These are phyloP conservation scores for Papilio xuthus DNA, from an alignment of 1,140 invertebrate genomes.

Conservation along the genomic window DNA sequence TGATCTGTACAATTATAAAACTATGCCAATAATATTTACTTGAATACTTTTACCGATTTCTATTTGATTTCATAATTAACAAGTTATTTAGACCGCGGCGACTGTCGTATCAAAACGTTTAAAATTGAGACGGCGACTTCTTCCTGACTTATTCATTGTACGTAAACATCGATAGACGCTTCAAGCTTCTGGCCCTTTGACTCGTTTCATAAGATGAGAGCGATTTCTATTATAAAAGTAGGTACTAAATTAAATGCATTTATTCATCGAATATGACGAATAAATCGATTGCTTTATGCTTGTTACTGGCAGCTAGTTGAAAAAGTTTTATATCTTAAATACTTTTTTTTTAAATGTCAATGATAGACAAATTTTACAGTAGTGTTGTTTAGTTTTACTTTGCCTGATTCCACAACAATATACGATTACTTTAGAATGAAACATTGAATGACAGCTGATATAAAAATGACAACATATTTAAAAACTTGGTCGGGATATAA, in stretches of 20 bases:
- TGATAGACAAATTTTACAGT: too few relatives aligned
- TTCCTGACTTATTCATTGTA: conserved; percentile 53
- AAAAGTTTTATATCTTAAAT: too few relatives aligned
- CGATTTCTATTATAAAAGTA: not conserved
- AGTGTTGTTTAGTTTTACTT: too few relatives aligned
- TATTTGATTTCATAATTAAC: conserved; percentile 26
- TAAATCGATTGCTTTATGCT: too few relatives aligned
- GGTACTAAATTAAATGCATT: not conserved
- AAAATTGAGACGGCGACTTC: conserved; percentile 45
- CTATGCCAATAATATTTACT: conserved; percentile 14
- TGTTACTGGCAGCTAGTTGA: too few relatives aligned
- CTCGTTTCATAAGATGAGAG: conserved; percentile 40
- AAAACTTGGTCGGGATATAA: too few relatives aligned
- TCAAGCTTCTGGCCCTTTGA: conserved; percentile 46
- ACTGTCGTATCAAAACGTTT: conserved; percentile 42
- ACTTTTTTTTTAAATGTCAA: too few relatives aligned
- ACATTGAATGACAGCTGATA: too few relatives aligned
- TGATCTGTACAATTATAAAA: conserved; percentile 19
- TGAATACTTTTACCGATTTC: not conserved
- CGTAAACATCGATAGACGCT: conserved; percentile 50
- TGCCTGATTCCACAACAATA: too few relatives aligned
- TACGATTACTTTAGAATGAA: too few relatives aligned
- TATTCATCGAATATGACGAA: not conserved
- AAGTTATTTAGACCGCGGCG: conserved; percentile 37
- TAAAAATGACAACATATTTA: too few relatives aligned